Conservation (phyloP, 2,888 invertebrate genomes). For the Tuta absoluta region DNA sequence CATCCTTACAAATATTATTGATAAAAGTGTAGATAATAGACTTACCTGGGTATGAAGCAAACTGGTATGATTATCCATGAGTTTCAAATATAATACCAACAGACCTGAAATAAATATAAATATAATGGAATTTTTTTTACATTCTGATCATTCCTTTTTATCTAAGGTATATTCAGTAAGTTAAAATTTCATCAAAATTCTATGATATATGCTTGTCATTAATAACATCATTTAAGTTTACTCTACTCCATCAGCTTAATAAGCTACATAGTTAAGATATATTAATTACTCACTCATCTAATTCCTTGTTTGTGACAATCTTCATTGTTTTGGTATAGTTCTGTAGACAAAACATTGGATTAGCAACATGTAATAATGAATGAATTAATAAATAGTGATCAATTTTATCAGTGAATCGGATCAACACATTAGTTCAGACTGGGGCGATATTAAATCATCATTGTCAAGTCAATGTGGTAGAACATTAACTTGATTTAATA, state of each 20-base stretch:
- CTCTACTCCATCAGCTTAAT: too few relatives aligned
- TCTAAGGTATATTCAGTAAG: background rate
- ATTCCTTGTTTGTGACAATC: too few relatives aligned
- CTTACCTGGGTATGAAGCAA: too few relatives aligned
- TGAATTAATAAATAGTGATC: background rate
- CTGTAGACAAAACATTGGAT: background rate
- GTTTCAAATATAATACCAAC: too few relatives aligned
- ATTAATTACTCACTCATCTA: too few relatives aligned
- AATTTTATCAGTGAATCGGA: slow-evolving; percentile 40
- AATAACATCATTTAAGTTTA: slow-evolving; percentile 37
- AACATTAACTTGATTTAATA: too few relatives aligned
- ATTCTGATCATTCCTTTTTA: too few relatives aligned
- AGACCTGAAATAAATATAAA: background rate
- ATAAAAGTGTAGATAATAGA: too few relatives aligned
- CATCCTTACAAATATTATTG: background rate
- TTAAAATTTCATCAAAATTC: slow-evolving; percentile 43
- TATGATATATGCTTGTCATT: slow-evolving; percentile 61
- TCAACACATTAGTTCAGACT: slow-evolving; percentile 61
- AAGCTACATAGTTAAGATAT: too few relatives aligned
- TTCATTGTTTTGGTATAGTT: too few relatives aligned
- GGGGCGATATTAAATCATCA: slow-evolving; percentile 56
- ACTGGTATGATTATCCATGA: too few relatives aligned
- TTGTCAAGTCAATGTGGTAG: background rate
- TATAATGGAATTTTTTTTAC: background rate
- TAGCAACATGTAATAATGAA: background rate